phyloP scores from a whole-genome alignment of 2,797 vertebrate genomes.

The Phyllotis vaccarum region DNA sequence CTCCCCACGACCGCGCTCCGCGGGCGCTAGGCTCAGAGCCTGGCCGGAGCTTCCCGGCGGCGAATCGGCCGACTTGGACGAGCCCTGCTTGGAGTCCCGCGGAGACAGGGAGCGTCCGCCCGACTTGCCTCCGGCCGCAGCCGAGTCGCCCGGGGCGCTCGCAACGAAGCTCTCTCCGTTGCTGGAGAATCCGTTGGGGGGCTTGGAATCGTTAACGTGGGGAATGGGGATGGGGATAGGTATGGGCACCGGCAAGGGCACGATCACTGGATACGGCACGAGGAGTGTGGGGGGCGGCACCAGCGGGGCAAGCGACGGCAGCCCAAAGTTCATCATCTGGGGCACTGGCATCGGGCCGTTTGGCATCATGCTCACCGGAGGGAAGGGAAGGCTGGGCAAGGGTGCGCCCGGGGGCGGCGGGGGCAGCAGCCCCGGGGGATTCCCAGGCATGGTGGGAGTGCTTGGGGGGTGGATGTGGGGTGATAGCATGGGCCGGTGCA shows the following conservation, averaged over 20 bases:
- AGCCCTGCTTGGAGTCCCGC: conserved; percentile 91
- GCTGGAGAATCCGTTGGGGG: conserved; percentile 93
- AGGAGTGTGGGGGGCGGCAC: conserved; percentile 98
- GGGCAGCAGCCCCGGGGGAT: conserved; percentile 93
- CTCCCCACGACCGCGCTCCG: conserved; percentile 90
- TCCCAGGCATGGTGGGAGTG: conserved; percentile 93
- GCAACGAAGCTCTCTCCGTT: conserved; percentile 92
- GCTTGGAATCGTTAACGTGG: conserved; percentile 92
- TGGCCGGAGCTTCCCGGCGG: conserved; percentile 92
- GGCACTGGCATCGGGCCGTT: conserved; percentile 96
- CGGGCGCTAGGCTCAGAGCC: conserved; percentile 88
- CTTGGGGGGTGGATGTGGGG: conserved; percentile 95
- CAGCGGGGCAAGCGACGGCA: conserved; percentile 98
- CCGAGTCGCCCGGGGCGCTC: conserved; percentile 90
- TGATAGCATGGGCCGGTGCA: conserved; percentile 96
- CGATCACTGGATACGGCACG: conserved; percentile 99
- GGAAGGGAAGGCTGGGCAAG: conserved; percentile 94
- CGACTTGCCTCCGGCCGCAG: conserved; percentile 89
- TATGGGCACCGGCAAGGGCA: conserved; percentile 97
- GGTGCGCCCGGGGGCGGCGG: conserved; percentile 94
- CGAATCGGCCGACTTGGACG: conserved; percentile 89
- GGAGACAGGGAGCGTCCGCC: conserved; percentile 90
- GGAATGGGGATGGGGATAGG: conserved; percentile 98
- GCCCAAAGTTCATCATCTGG: conserved; percentile 98
- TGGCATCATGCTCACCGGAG: conserved; percentile 97